Evolutionary conservation across 2,888 invertebrate genomes (phyloP), one percentile per base, ranked within the genome.

Genomic region (Desoria tigrina): DNA sequence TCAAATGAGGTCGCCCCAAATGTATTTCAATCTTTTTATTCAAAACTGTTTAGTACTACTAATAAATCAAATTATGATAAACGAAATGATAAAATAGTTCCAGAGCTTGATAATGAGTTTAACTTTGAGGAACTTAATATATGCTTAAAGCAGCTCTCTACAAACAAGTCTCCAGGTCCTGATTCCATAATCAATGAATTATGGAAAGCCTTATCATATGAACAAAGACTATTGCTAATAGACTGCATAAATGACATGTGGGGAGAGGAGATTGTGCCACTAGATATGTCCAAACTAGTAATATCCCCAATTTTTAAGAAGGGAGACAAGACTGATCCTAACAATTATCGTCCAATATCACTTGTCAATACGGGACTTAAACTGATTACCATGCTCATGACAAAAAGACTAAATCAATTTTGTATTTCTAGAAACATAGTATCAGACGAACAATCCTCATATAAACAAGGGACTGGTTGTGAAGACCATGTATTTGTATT

Each of bases 291-390:
- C 11, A 55, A 65, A 60, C 54, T 65, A 6, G 39, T 60, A 16
- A 61, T 65, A 2, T 21, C 49, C 1, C 65, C 65, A 11, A 49
- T 65, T 23, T 65, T n/a, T 26, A 65, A 60, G 37, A 65, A 65
- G 49, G 45, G 39, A 3, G 60, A 60, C 1, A 27, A 9, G 11
- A 23, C 16, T 1, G 21, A 60, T 14, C 54, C 60, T 23, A 37
- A 27, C 37, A 65, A 65, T 24, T 65, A 65, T 42, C 14, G 59
- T 1, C 65, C 65, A 7, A 61, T 65, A 3, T 65, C 60, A 2
- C 27, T 65, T 2, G 42, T 42, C 2, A 60, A 60, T 18, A 65
- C 65, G 4, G 23, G 9, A 2, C 37, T 61, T 2, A 61, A 61
- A 53, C n/a, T 61, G 21, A 26, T 50, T 21, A 61, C 61, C 50